Base-by-base conservation (phyloP, 2,113 vertebrate genomes). In the Myrmecophaga tridactyla region DNA sequence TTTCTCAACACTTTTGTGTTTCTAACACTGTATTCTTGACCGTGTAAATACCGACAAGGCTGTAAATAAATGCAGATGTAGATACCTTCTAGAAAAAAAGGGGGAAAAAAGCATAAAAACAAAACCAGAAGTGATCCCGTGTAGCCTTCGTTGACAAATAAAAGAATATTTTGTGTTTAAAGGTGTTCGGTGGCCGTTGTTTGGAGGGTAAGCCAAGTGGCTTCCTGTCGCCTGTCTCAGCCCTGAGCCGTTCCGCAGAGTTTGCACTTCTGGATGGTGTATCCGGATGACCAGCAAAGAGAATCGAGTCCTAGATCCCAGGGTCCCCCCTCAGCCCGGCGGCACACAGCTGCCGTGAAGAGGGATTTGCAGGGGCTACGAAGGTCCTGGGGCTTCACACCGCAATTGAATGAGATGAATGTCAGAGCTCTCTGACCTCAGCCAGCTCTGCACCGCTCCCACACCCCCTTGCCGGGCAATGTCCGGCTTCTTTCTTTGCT, bases 81-180 rank as follows among this genome's bases (percentile, higher is more conserved):
- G 99, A 99, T 99, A 99, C 98, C 99, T 99, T 99, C 99, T 99
- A 99, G 99, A 94, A 98, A 97, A 99, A 95, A 58, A 90, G 67
- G 85, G 46, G 34, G 31, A 4, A 21, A 96, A 96, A 97, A 48
- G 56, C 96, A 95, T 96, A 97, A 98, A 98, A 96, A 95, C 4
- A 97, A 92, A 98, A 99, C 99, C 98, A 99, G 98, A 99, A 98
- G 99, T 99, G 98, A 99, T 98, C 98, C 98, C 98, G 99, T 99
- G 99, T 99, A 99, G 99, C 99, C 99, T 99, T 99, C 99, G 98
- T 99, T 99, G 99, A 99, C 98, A 99, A 99, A 99, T 99, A 99
- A 99, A 99, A 99, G 98, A 99, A 98, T 99, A 99, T 99, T 99
- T 99, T 99, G 99, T 99, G 99, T 99, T 99, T 99, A 99, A 97